These are phyloP conservation scores for Bolinopsis microptera DNA, from an alignment of 37 sponge, comb jelly and placozoan species.

Conservation along the genomic window DNA sequence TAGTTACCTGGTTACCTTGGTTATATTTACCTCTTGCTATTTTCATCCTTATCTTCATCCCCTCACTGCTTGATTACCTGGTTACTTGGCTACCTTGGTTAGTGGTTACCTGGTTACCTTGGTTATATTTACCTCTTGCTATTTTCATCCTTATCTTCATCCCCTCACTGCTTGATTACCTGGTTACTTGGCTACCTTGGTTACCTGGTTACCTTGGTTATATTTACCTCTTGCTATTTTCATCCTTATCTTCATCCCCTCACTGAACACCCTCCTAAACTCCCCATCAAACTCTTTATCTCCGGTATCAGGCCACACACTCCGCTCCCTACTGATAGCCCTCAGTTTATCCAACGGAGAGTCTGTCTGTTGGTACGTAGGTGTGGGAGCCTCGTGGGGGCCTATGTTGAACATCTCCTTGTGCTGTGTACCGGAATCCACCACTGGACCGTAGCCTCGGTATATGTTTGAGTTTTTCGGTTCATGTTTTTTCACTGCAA, in stretches of 20 bases:
- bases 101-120: too few relatives aligned
- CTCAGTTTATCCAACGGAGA: neutral
- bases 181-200: too few relatives aligned
- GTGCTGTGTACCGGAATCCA: neutral
- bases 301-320: slow-evolving; percentile 48
- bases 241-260: neutral
- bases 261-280: neutral
- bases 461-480: neutral
- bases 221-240: neutral
- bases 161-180: too few relatives aligned
- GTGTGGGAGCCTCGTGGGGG: neutral
- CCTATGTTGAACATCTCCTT: slow-evolving; percentile 64
- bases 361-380: neutral
- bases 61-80: too few relatives aligned
- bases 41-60: too few relatives aligned
- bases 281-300: neutral
- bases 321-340: neutral
- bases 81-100: too few relatives aligned
- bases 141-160: too few relatives aligned
- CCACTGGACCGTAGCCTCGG: slow-evolving; percentile 53
- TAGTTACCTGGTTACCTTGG: too few relatives aligned
- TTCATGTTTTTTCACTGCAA: slow-evolving; percentile 43
- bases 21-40: too few relatives aligned
- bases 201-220: too few relatives aligned
- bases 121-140: too few relatives aligned